Conservation (phyloP, 2,797 vertebrate species). For the Borostomias antarcticus region DNA sequence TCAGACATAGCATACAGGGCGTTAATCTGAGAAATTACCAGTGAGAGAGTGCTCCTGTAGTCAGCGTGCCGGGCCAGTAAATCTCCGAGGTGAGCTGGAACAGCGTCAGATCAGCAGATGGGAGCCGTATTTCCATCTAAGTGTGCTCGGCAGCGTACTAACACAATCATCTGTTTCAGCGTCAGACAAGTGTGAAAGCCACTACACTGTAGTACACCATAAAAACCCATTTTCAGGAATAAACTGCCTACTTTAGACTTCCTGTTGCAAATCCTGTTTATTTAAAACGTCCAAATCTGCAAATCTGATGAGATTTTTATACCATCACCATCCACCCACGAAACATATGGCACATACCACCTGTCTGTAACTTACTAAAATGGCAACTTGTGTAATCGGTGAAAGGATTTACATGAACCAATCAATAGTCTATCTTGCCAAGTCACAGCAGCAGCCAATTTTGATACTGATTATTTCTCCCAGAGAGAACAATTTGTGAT, state of each 20-base stretch:
- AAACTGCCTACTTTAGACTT: not conserved
- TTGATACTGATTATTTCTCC: too few relatives aligned
- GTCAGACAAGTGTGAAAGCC: slow-evolving; percentile 21
- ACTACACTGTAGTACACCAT: slow-evolving; percentile 15
- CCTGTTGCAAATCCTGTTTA: slow-evolving; percentile 3
- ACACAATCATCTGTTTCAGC: slow-evolving; percentile 40
- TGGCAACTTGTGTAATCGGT: too few relatives aligned
- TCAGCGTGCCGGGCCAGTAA: slow-evolving; percentile 19
- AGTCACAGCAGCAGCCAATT: too few relatives aligned
- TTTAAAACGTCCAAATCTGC: slow-evolving; percentile 7
- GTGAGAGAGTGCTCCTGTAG: not conserved
- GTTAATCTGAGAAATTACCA: not conserved
- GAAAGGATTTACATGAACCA: too few relatives aligned
- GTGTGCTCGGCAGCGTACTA: slow-evolving; percentile 40
- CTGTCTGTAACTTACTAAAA: too few relatives aligned
- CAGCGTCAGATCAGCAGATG: slow-evolving; percentile 48
- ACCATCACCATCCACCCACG: slow-evolving; percentile 31
- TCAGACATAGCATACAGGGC: too few relatives aligned
- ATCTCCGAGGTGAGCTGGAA: slow-evolving; percentile 1
- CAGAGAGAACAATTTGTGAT: not conserved
- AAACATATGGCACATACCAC: slow-evolving; percentile 20
- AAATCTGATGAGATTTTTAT: slow-evolving; percentile 15
- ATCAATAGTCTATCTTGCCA: too few relatives aligned
- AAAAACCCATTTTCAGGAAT: slow-evolving; percentile 16
- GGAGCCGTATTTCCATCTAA: slow-evolving; percentile 48